Percentiles rank a stretch among this genome's conserved stretches.
These are phyloP conservation scores for Hirtodrosophila cameraria DNA, from an alignment of 2,888 invertebrate genomes.

Conservation along the genomic window DNA sequence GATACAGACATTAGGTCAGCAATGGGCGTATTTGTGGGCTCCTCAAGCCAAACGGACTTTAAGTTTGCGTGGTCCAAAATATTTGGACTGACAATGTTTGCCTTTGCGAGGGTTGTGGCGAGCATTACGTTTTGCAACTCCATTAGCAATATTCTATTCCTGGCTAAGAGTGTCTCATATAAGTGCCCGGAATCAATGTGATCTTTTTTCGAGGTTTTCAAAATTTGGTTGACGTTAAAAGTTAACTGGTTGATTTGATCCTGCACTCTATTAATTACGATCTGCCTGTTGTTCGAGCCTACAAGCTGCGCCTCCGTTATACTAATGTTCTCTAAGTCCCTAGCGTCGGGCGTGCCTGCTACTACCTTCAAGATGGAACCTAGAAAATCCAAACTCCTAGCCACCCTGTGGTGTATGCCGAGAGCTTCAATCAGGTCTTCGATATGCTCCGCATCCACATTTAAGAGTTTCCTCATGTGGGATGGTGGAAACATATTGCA, in stretches of 20 bases:
- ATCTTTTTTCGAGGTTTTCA: slow-evolving; percentile 11
- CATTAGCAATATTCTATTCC: slow-evolving; percentile 29
- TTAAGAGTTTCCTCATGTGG: background rate
- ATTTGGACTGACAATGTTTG: slow-evolving; percentile 28
- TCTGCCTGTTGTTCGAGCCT: slow-evolving; percentile 13
- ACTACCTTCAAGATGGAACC: background rate
- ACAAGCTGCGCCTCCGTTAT: slow-evolving; percentile 8
- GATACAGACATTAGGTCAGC: slow-evolving; percentile 2
- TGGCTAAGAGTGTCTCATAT: slow-evolving; percentile 18
- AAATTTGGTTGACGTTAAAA: slow-evolving; percentile 15
- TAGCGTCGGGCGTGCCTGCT: background rate
- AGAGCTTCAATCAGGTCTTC: background rate
- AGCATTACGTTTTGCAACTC: slow-evolving; percentile 27
- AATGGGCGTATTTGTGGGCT: slow-evolving; percentile 26
- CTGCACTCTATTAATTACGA: slow-evolving; percentile 21
- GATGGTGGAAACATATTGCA: background rate
- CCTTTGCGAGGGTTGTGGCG: slow-evolving; percentile 26
- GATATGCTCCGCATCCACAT: background rate
- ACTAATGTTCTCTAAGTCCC: background rate
- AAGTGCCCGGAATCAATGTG: slow-evolving; percentile 12
- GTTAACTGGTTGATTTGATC: slow-evolving; percentile 19
- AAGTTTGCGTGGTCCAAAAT: slow-evolving; percentile 27
- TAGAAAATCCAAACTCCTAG: background rate
- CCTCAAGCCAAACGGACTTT: slow-evolving; percentile 28
- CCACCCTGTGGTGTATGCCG: background rate